Conservation (phyloP, 2,888 invertebrate species). For the Gryllus longicercus region DNA sequence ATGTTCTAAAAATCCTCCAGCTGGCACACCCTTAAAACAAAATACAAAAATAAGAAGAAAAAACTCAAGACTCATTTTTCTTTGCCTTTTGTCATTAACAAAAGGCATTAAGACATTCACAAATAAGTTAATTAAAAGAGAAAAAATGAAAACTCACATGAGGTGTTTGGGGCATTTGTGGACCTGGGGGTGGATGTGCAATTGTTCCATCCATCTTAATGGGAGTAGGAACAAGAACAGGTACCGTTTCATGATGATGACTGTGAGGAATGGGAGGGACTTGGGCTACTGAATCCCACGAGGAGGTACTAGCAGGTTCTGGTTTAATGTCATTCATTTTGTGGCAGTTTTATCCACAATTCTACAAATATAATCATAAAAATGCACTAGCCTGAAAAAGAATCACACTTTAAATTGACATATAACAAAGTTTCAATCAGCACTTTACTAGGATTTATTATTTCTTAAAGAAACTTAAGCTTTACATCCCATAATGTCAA, state of each 20-base stretch:
- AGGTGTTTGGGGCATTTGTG: conserved; percentile 47
- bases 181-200: conserved; percentile 40
- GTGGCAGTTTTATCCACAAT: conserved; percentile 3
- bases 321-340: conserved; percentile 51
- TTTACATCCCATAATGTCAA: no score
- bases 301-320: conserved; percentile 47
- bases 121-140: neutral
- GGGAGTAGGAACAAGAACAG: conserved; percentile 50
- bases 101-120: neutral
- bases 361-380: neutral
- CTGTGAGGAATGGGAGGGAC: conserved; percentile 41
- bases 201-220: conserved; percentile 44
- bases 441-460: neutral
- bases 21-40: conserved; percentile 41
- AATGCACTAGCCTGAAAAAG: neutral
- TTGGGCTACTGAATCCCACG: conserved; percentile 45
- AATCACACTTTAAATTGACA: neutral
- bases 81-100: neutral
- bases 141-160: conserved; percentile 39
- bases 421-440: neutral
- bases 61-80: no score
- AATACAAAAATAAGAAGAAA: neutral
- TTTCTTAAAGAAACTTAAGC: no score
- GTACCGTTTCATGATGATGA: conserved; percentile 44
- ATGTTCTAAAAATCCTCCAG: conserved; percentile 46